Conservation (phyloP, 2,797 vertebrate genomes). For the Phrynocephalus vlangalii region DNA sequence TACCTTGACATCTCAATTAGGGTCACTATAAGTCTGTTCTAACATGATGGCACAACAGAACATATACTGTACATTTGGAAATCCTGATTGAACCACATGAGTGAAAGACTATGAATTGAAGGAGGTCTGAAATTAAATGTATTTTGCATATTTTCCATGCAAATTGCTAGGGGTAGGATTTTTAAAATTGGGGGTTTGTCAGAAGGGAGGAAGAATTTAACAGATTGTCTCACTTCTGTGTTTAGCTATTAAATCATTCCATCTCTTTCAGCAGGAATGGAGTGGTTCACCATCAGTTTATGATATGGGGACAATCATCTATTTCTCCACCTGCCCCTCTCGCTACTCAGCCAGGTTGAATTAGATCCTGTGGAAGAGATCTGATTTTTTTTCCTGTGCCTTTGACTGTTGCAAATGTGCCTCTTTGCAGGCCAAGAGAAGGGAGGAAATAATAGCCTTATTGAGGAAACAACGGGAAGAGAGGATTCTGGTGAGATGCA, state of each 20-base stretch:
- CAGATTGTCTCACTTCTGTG: neutral
- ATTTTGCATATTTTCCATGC: neutral
- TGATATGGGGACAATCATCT: neutral
- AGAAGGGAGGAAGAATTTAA: neutral
- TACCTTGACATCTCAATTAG: too few species aligned
- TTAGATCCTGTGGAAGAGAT: too few species aligned
- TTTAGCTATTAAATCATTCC: neutral
- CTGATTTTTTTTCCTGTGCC: neutral
- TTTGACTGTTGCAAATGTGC: neutral
- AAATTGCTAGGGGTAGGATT: neutral
- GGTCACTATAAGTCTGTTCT: too few species aligned
- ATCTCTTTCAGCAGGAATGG: neutral
- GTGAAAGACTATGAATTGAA: neutral
- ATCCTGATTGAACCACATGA: neutral
- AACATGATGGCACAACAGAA: too few species aligned
- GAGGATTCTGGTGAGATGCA: slow-evolving; percentile 68
- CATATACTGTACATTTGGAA: neutral
- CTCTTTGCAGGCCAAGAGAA: slow-evolving; percentile 71
- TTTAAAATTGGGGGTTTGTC: neutral
- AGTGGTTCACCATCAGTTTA: too few species aligned
- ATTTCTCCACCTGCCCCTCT: neutral
- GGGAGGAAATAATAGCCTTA: slow-evolving; percentile 74
- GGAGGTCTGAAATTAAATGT: neutral
- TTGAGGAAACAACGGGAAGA: slow-evolving; percentile 76
- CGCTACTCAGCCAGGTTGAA: neutral